Evolutionary conservation across 1,140 invertebrate genomes (phyloP), one percentile per base, ranked within the genome.

Genomic region (Drosophila sproati): DNA sequence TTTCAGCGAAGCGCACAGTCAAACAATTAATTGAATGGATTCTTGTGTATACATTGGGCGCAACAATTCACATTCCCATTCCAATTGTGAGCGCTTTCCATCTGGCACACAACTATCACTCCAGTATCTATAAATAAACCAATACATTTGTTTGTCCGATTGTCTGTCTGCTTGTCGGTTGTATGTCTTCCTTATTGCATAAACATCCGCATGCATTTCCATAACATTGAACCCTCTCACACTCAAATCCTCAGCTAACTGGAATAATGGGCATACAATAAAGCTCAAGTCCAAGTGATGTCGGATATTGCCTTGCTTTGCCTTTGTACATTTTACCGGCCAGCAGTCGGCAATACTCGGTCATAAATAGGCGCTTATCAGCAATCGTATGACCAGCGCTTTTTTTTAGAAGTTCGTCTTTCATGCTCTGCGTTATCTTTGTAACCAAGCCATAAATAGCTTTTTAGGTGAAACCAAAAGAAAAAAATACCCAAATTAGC

Each of bases 211-310:
- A 51, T 60, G 34, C 12, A 76, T 76, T 76, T 66, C 73, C 73
- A 76, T 76, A 76, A 73, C 68, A 75, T 66, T 76, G 69, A 76
- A 59, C 55, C 52, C 41, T 60, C 55, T 66, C 55, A 55, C 54
- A 57, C 52, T 45, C 39, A 43, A 29, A 35, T 39, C 20, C 12
- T 20, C 7, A 10, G 6, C 20, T 35, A n/a, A n/a, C 5, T 59
- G 48, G 31, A 10, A 28, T 8, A 47, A 60, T 48, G 32, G 56
- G 43, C 41, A 62, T 28, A 74, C 43, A 62, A 72, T 66, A 28
- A 76, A 72, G 50, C 52, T 66, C 59, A 60, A 59, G 54, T 56
- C n/a, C n/a, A n/a, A n/a, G 7, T n/a, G 3, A 41, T 12, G 7
- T 60, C 12, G n/a, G 12, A 60, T 60, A 60, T 48, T 34, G 55